These are phyloP conservation scores for Apomyelois bistriatella DNA, from an alignment of 2,888 invertebrate genomes.

Conservation along the genomic window DNA sequence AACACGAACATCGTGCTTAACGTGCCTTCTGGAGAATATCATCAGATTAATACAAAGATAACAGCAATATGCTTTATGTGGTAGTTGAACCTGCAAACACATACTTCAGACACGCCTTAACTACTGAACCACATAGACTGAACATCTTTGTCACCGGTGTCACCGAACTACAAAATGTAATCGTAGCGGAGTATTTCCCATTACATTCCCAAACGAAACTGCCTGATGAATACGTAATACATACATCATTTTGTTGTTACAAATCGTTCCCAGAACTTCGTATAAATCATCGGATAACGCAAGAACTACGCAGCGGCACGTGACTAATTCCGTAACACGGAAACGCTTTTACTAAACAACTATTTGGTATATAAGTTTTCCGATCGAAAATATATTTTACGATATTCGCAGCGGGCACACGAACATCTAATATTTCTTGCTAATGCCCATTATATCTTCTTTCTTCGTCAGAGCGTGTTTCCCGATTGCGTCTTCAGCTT, in stretches of 20 bases:
- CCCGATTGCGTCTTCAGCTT: no score
- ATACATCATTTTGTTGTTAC: slow-evolving; percentile 19
- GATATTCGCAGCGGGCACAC: slow-evolving; percentile 6
- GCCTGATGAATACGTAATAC: slow-evolving; percentile 16
- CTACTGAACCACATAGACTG: no score
- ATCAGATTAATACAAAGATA: no score
- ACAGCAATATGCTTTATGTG: no score
- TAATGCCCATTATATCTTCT: slow-evolving; percentile 3
- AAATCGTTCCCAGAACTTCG: slow-evolving; percentile 18
- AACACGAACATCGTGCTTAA: no score
- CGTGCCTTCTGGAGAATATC: no score
- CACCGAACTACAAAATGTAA: background rate
- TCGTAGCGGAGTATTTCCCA: background rate
- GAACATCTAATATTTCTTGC: slow-evolving; percentile 8
- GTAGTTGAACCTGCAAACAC: no score
- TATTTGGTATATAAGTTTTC: slow-evolving; percentile 17
- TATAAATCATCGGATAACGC: slow-evolving; percentile 20
- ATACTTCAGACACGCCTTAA: no score
- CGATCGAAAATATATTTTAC: slow-evolving; percentile 8
- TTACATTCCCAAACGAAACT: no score
- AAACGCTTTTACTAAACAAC: slow-evolving; percentile 25
- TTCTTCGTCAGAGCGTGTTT: background rate
- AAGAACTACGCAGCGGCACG: slow-evolving; percentile 21
- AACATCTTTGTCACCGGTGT: no score
- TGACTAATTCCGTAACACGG: slow-evolving; percentile 24